Evolutionary conservation across 2,888 invertebrate genomes (phyloP).

Genomic region (Ormia ochracea): DNA sequence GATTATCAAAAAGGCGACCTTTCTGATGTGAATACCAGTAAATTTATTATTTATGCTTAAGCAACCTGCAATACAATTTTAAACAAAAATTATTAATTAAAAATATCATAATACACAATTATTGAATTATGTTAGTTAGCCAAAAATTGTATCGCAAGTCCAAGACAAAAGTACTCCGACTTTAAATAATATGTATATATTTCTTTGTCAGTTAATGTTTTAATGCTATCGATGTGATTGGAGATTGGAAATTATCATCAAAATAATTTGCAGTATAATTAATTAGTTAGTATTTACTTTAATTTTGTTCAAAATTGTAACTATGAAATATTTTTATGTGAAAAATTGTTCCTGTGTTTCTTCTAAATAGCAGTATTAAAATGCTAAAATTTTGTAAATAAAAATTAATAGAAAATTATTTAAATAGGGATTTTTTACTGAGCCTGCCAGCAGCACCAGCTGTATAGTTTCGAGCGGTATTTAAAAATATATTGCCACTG

Average conservation of each 20-base stretch:
- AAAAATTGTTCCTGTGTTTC: not conserved
- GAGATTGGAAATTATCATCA: not conserved
- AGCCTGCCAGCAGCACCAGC: too few relatives aligned
- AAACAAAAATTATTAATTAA: too few relatives aligned
- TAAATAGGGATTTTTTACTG: too few relatives aligned
- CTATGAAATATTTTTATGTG: not conserved
- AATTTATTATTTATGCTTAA: not conserved
- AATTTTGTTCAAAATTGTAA: not conserved
- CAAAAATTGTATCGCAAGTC: not conserved
- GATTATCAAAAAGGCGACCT: not conserved
- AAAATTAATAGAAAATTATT: not conserved
- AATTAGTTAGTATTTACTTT: too few relatives aligned
- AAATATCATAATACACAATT: too few relatives aligned
- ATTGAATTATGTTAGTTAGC: too few relatives aligned
- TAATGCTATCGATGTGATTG: not conserved
- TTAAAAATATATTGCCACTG: too few relatives aligned
- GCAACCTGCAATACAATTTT: not conserved
- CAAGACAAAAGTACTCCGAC: not conserved
- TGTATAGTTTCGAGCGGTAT: too few relatives aligned
- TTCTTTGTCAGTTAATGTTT: not conserved
- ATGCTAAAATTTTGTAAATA: not conserved
- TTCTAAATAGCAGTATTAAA: not conserved
- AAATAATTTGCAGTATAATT: not conserved
- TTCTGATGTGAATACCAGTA: not conserved
- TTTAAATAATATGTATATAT: not conserved